Base-by-base conservation (phyloP, 1,140 invertebrate species). In the Vanessa tameamea region DNA sequence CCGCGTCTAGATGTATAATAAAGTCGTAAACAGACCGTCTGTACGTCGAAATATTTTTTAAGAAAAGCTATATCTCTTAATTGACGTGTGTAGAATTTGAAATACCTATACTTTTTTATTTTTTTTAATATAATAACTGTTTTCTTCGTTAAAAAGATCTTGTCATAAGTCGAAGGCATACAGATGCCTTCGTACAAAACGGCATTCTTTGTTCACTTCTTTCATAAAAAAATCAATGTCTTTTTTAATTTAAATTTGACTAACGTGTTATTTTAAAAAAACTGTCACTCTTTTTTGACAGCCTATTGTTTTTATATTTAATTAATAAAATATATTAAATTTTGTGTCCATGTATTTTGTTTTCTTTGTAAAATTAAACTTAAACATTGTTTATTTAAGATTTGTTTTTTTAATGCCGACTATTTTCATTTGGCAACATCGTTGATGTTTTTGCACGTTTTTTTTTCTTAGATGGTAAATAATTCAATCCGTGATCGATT, bases 1-100 rank as follows among this genome's bases (percentile, higher is more conserved):
- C 68, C 63, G 64, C 26, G 53, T 76, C 69, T 76, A 71, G 63
- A 76, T 70, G 74, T 76, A 76, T 76, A 76, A 76, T 76, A 76
- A 76, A 76, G 74, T 66, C 68, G 73, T 75, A 70, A 75, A 71
- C 71, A 67, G 71, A 20, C 64, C 63, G 73, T 37, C 68, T 70
- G 69, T 67, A 67, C 68, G 72, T 66, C 57, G 64, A 68, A 67
- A 73, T 73, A 75, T 75, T 71, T 75, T 69, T 75, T 64, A 59
- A 61, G 64, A 66, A 75, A 75, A 63, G 61, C 68, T 63, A 75
- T 75, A 66, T 73, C 64, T 67, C 71, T 71, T 70, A 70, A 66
- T 75, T 70, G 73, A 75, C 73, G 73, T 71, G 73, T 61, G 61
- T 70, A 75, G 73, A 75, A 75, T 75, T 59, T 71, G 68, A 59